Base-by-base conservation (phyloP, 2,113 vertebrate genomes). In the Marmota monax region DNA sequence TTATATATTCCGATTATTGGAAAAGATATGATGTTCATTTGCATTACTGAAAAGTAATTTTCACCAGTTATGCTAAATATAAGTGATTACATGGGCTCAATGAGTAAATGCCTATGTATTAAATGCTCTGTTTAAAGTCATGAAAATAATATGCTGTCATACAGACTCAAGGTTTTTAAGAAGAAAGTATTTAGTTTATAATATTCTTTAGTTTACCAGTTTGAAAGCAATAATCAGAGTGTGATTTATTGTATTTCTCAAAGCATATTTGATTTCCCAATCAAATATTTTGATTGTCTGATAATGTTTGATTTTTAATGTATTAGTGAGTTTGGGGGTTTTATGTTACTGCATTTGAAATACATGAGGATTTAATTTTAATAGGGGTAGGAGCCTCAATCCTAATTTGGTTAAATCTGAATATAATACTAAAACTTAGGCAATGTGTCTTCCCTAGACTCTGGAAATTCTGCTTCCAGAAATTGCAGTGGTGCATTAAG, bases 1-100 rank as follows among this genome's bases (percentile, higher is more conserved):
- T 97, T 97, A 96, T 96, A 93, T 90, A 96, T 94, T 92, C 78
- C 96, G 63, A 98, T 96, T 98, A 98, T 98, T 96, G 92, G 78
- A 88, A 97, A 96, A 53, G 72, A 96, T 91, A 98, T 95, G 98
- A 97, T 96, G 95, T 90, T 98, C 94, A 97, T 98, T 96, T 97
- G 53, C 8, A 20, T 96, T 95, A 97, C 56, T 96, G 92, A 97
- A 97, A 97, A 97, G 90, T 88, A 97, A 96, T 97, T 97, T 73
- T 98, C 79, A 83, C 74, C 77, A 97, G 94, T 97, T 97, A 96
- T 74, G 96, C 42, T 97, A 88, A 97, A 79, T 97, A 96, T 79
- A 96, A 98, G 97, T 90, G 77, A 97, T 56, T 80, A 45, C 65
- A 80, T 92, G 9, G 74, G 96, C 85, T 85, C 48, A 48, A 88